Percentiles rank a stretch among this genome's conserved stretches.
Conservation (phyloP, 2,797 vertebrate species). For the Apogon hyalosoma region DNA sequence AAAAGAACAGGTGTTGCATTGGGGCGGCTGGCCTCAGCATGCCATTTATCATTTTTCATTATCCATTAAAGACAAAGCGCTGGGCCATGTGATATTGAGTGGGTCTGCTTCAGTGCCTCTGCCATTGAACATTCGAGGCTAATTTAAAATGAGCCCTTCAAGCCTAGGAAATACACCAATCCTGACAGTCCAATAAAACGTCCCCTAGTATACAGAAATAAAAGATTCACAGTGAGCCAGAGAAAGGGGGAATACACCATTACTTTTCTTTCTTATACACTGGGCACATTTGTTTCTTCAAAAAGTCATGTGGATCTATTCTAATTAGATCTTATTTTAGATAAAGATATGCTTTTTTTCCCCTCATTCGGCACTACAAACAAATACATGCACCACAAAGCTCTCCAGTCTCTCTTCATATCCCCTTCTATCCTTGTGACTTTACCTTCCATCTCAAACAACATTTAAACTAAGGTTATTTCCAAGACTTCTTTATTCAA, state of each 20-base stretch:
- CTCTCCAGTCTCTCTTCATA: slow-evolving; percentile 4
- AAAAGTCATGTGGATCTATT: slow-evolving; percentile 20
- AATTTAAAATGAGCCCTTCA: slow-evolving; percentile 80
- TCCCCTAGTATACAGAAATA: slow-evolving; percentile 44
- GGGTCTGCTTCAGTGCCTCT: slow-evolving; percentile 66
- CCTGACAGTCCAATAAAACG: slow-evolving; percentile 80
- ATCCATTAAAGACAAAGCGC: slow-evolving; percentile 66
- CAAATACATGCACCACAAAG: slow-evolving; percentile 6
- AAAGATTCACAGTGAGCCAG: slow-evolving; percentile 27
- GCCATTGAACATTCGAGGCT: slow-evolving; percentile 73
- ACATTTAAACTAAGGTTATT: slow-evolving; percentile 26
- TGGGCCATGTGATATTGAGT: slow-evolving; percentile 73
- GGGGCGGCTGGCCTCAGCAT: slow-evolving; percentile 24
- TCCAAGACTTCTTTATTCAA: slow-evolving; percentile 2
- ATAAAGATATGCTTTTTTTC: not conserved
- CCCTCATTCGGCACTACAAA: not conserved
- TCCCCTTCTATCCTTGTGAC: slow-evolving; percentile 2
- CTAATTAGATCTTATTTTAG: slow-evolving; percentile 24
- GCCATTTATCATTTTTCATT: slow-evolving; percentile 70
- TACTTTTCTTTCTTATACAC: slow-evolving; percentile 29
- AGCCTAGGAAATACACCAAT: slow-evolving; percentile 70
- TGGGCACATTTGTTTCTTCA: slow-evolving; percentile 13
- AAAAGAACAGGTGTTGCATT: slow-evolving; percentile 37
- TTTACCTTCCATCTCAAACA: slow-evolving; percentile 16
- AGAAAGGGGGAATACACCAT: slow-evolving; percentile 32